Conservation (phyloP, 2,113 vertebrate genomes). For the Podocnemis expansa region DNA sequence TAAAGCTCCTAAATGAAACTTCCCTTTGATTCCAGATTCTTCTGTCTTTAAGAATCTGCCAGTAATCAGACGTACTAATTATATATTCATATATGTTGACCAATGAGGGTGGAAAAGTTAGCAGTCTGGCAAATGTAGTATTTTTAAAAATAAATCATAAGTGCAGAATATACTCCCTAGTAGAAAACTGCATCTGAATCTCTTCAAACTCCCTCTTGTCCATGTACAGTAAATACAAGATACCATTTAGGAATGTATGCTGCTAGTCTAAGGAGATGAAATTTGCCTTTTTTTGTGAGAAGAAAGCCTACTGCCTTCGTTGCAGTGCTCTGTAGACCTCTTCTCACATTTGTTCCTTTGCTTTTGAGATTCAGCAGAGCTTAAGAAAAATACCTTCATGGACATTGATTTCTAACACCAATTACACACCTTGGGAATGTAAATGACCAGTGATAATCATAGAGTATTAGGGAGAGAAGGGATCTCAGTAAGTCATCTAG, state of each 20-base stretch:
- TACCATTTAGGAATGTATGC: constrained; percentile 59
- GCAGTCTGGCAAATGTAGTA: background rate
- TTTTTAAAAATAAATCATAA: background rate
- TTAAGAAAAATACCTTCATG: constrained; percentile 54
- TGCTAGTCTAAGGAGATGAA: constrained; percentile 55
- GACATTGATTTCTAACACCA: constrained; percentile 59
- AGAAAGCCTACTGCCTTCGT: constrained; percentile 44
- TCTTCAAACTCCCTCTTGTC: background rate
- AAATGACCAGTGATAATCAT: constrained; percentile 23
- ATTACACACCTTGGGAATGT: constrained; percentile 39
- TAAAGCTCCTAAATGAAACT: background rate
- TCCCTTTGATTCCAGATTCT: constrained; percentile 16
- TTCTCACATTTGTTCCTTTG: constrained; percentile 42
- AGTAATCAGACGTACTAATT: constrained; percentile 30
- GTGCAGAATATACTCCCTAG: constrained; percentile 9
- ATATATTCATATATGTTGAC: background rate
- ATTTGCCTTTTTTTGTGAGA: constrained; percentile 42
- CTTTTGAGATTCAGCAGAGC: constrained; percentile 36
- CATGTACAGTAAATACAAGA: constrained; percentile 35
- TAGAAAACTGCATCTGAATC: constrained; percentile 28
- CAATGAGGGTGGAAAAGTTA: constrained; percentile 22
- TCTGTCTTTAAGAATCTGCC: background rate
- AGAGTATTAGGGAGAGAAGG: no score
- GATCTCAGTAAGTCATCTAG: no score
- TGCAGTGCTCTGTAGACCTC: constrained; percentile 59